Evolutionary conservation across 2,797 vertebrate species (phyloP).

Genomic region (Rhynchotus rufescens): DNA sequence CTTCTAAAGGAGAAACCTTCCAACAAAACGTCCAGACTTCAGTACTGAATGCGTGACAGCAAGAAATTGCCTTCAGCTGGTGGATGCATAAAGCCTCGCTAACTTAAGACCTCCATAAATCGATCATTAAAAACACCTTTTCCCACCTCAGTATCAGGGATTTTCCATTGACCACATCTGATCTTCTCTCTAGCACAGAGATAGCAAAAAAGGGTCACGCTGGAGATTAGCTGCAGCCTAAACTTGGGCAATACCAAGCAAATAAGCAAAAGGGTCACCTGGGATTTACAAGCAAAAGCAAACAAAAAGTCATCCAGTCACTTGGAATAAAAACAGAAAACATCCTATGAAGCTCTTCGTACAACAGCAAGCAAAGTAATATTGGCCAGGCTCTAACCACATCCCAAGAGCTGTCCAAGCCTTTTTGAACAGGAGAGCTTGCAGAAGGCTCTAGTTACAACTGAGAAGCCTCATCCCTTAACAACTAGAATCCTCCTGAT

Average conservation of each 20-base stretch:
- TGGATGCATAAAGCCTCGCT: background rate
- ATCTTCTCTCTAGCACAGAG: background rate
- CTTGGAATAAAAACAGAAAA: background rate
- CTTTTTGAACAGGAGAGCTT: background rate
- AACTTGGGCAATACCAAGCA: background rate
- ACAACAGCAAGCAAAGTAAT: background rate
- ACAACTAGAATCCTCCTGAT: background rate
- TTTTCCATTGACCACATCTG: background rate
- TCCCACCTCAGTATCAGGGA: fast-evolving
- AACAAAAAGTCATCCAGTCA: background rate
- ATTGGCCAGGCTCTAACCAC: fast-evolving
- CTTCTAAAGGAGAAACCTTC: background rate
- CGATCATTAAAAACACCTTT: fast-evolving
- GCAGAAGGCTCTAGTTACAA: no score
- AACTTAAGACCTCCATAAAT: fast-evolving
- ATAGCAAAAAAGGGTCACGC: background rate
- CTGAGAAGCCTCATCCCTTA: background rate
- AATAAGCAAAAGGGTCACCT: background rate
- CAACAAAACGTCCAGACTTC: background rate
- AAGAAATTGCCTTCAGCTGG: background rate
- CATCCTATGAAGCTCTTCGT: background rate
- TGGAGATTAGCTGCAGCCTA: background rate
- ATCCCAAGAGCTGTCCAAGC: background rate
- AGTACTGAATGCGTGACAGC: fast-evolving
- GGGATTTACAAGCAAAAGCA: background rate